Base-by-base conservation (phyloP, 2,888 invertebrate species). In the Clanis bilineata region DNA sequence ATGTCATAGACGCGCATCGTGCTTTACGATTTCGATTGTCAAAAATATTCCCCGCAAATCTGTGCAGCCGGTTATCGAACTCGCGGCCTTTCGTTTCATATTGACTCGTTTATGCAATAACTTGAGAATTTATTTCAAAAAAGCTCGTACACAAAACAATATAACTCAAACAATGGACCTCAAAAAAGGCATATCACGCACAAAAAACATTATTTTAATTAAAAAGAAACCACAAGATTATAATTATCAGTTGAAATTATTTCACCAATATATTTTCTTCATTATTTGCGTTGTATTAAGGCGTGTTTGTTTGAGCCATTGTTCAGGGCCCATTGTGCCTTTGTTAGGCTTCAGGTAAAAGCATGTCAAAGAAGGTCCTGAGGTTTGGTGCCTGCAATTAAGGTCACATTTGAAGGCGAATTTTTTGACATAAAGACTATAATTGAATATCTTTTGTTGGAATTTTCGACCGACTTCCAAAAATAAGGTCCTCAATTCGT, bases 261-360 rank as follows among this genome's bases (percentile, higher is more conserved):
- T 51, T 18, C 9, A 1, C 18, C 32, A 18, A 51, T 51, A 32
- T 32, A 15, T 28, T 51, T 51, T 51, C 45, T 5, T 4, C 28
- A 51, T 51, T 51, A 18, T 51, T 51, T 51, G 32, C 18, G 15
- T 51, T 51, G 28, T 32, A 51, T 51, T 51, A 51, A 21, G 18
- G 18, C 18, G 3, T 51, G 47, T 51, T 51, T 51, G 28, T 51
- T 51, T 28, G 18, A 18, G 32, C 15, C 51, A 32, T 51, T 51
- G 51, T 51, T 51, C 9, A 18, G 18, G 51, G 4, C 15, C 51
- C 10, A 32, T 51, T 51, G 51, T 51, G 18, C 51, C 32, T 32
- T 51, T 51, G 51, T 51, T 32, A 10, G 18, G 32, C 10, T 15
- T 51, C 51, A 51, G 51, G 51, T 51, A 18, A 28, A 51, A 28